Evolutionary conservation across 2,113 vertebrate genomes (phyloP), one percentile per base, ranked within the genome.

Genomic region (Glareola pratincola): DNA sequence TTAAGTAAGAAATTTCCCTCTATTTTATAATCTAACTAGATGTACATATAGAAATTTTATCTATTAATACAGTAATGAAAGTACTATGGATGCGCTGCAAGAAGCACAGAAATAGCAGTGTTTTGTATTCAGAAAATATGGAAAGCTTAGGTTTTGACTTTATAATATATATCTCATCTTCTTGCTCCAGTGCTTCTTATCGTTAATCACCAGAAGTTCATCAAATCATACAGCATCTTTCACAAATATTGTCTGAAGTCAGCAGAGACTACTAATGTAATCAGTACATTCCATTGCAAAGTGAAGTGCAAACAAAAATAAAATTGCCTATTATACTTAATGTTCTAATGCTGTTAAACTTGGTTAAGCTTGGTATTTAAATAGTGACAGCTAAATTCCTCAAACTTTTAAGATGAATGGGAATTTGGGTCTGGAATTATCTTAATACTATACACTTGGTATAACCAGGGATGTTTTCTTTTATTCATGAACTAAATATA

Each of bases 321-420:
- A 92, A 90, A 95, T 94, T 93, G 75, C 82, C 75, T 67, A 19
- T 96, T 94, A 83, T 50, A 41, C 59, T 66, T 92, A 76, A 91
- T 88, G 79, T 94, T 93, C 68, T 86, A 64, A 73, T 93, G 67
- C 67, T 83, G 50, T 85, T 94, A 64, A 76, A 90, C 72, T 95
- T 94, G 79, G 69, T 87, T 90, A 95, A 91, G 69, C 90, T 91
- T 85, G 71, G 50, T 94, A 66, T 80, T 92, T 92, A 88, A 80
- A 66, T 76, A 19, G 45, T 88, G 86, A 66, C 85, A 92, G 68
- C 54, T 85, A 66, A 83, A 92, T 92, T 97, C 64, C 60, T 94
- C 79, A 91, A 20, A 77, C 34, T 80, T 74, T 17, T 69, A 80
- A 67, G 73, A 88, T 80, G 30, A 32, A 67, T 91, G 47, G 53